These are phyloP conservation scores for Drosophila carrolli DNA, from an alignment of 1,140 invertebrate species.

Conservation along the genomic window DNA sequence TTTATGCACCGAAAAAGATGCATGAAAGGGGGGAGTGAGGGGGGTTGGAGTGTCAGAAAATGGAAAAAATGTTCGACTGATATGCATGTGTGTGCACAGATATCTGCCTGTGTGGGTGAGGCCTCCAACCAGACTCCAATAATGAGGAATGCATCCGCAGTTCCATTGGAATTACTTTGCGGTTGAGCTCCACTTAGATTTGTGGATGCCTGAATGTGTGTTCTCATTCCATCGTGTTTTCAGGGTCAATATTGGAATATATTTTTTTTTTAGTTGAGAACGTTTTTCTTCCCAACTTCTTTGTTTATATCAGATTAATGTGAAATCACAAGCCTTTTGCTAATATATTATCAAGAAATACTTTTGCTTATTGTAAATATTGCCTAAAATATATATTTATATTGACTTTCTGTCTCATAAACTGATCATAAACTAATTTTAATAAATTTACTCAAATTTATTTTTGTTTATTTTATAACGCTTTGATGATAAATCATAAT, in stretches of 20 bases:
- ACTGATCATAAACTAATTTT: neutral
- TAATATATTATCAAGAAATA: no score
- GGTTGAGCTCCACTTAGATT: conserved; percentile 8
- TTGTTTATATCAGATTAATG: no score
- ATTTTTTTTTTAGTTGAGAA: no score
- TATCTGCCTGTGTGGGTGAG: neutral
- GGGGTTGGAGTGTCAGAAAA: no score
- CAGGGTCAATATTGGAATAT: neutral
- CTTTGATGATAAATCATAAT: conserved; percentile 34
- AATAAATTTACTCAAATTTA: neutral
- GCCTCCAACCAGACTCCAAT: neutral
- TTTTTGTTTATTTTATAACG: neutral
- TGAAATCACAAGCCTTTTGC: no score
- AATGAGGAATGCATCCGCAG: conserved; percentile 4
- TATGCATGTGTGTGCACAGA: neutral
- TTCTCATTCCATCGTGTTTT: neutral
- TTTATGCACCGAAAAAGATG: conserved; percentile 44
- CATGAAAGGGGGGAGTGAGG: neutral
- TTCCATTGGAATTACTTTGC: conserved; percentile 9
- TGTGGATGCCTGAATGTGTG: neutral
- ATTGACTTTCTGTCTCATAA: no score
- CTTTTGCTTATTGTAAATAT: no score
- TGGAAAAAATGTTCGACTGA: no score
- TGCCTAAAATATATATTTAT: no score
- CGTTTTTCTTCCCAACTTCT: no score